Percentiles rank a stretch among this genome's conserved stretches.
Conservation (phyloP, 2,113 vertebrate genomes). For the zebrafish (Danio rerio) region DNA sequence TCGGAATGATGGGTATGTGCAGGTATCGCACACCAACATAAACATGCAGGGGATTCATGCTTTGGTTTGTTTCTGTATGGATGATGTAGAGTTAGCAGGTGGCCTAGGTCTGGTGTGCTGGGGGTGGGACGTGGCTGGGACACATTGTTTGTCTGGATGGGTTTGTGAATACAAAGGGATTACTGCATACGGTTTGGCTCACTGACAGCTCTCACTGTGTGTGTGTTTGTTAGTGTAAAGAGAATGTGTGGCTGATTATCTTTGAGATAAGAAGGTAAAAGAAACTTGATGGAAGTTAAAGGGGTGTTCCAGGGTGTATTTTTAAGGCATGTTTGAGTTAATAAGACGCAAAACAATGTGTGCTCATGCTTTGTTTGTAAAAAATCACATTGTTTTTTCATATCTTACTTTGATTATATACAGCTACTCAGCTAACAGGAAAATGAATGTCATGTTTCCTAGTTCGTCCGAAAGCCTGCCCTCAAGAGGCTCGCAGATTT, state of each 20-base stretch:
- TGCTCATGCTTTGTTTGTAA: too few relatives aligned
- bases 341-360: too few relatives aligned
- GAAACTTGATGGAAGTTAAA: conserved; percentile 65
- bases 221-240: conserved; percentile 55
- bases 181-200: conserved; percentile 72
- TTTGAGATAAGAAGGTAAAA: conserved; percentile 41
- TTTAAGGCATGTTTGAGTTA: too few relatives aligned
- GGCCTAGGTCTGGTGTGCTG: conserved; percentile 69
- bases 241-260: conserved; percentile 55
- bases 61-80: conserved; percentile 26
- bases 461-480: too few relatives aligned
- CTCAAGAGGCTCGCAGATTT: too few relatives aligned
- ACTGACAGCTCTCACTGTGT: conserved; percentile 60
- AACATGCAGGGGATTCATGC: background rate
- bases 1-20: background rate
- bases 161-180: conserved; percentile 80
- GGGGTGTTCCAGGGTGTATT: background rate
- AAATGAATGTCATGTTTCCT: too few relatives aligned
- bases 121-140: conserved; percentile 70
- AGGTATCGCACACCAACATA: background rate
- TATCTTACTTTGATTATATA: too few relatives aligned
- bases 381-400: too few relatives aligned
- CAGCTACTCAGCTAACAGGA: too few relatives aligned
- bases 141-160: conserved; percentile 75
- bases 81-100: conserved; percentile 70